Percentiles rank a stretch among this genome's conserved stretches.
Conservation (phyloP, 2,888 invertebrate species). For the Phania funesta region DNA sequence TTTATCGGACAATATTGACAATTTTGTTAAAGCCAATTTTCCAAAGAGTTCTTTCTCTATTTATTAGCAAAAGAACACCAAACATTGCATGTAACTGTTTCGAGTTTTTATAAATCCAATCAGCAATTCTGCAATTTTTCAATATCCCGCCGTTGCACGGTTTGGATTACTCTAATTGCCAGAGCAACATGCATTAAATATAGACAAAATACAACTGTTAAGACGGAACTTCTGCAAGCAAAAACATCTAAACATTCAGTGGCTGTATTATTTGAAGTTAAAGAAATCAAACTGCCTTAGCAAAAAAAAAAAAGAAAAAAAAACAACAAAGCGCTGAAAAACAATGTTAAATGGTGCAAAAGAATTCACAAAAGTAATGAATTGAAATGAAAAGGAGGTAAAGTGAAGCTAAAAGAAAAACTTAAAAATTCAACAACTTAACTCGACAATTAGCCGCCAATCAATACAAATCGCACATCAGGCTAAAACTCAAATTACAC, state of each 20-base stretch:
- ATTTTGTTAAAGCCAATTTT: too few species aligned
- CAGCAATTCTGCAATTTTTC: slow-evolving; percentile 54
- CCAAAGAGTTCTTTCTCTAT: too few species aligned
- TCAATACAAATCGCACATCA: slow-evolving; percentile 76
- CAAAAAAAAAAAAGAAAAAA: not conserved
- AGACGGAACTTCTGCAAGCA: slow-evolving; percentile 1
- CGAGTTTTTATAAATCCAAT: not conserved
- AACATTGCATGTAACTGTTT: slow-evolving; percentile 2
- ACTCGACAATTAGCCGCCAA: slow-evolving; percentile 77
- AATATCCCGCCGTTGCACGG: slow-evolving; percentile 54
- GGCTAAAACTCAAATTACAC: slow-evolving; percentile 66
- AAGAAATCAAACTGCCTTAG: not conserved
- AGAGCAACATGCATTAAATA: slow-evolving; percentile 60
- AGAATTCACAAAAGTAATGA: slow-evolving; percentile 41
- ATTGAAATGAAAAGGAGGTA: slow-evolving; percentile 31
- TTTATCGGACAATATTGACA: too few species aligned
- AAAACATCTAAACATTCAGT: not conserved
- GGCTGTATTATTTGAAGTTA: not conserved
- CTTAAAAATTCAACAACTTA: slow-evolving; percentile 68
- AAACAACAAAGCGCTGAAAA: not conserved
- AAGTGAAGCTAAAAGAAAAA: slow-evolving; percentile 4
- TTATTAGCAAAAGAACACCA: too few species aligned
- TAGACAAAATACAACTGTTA: slow-evolving; percentile 40
- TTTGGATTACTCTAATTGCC: slow-evolving; percentile 63
- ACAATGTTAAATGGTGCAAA: slow-evolving; percentile 49